Evolutionary conservation across 2,888 invertebrate species (phyloP), one percentile per base, ranked within the genome.

Genomic region (Ectemnius cavifrons): DNA sequence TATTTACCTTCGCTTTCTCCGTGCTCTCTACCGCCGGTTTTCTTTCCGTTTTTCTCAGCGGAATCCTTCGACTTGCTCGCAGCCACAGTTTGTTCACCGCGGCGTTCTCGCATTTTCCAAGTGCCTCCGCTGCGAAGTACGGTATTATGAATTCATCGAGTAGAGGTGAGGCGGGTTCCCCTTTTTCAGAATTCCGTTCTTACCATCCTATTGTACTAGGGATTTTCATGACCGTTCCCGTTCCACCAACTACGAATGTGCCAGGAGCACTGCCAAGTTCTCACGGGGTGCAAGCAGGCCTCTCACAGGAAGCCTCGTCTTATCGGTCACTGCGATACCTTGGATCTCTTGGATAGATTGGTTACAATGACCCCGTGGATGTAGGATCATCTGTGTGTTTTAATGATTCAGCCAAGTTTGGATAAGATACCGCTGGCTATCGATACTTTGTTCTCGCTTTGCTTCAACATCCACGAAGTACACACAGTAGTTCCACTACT

Each of bases 351-450:
- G 71, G 71, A 73, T 70, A 64, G 52, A 69, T 63, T 67, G 57
- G 65, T 71, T 60, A 60, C 73, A 63, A 72, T 73, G 71, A 73
- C 60, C 72, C 57, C 63, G 27, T 49, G 57, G 23, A 57, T 65
- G 61, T 63, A 18, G 20, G 27, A 63, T 28, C 58, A 18, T 20
- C 63, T 49, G 63, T 58, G 14, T 61, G 68, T 69, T 59, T 65
- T 52, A 63, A 52, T 64, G 61, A 28, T 16, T 58, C 37, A 13
- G 20, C 49, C 14, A 47, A 27, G 18, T 52, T 49, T 65, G 63
- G 63, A 82, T 71, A 76, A 79, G 82, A 80, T 80, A 82, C 52
- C 4, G 52, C 14, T 52, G 66, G 58, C 60, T 58, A 45, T 8
- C 14, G 20, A 16, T 52, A 8, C 13, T 61, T 67, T 77, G 72